Evolutionary conservation across 2,113 vertebrate genomes (phyloP).

Genomic region (Mesocricetus auratus): DNA sequence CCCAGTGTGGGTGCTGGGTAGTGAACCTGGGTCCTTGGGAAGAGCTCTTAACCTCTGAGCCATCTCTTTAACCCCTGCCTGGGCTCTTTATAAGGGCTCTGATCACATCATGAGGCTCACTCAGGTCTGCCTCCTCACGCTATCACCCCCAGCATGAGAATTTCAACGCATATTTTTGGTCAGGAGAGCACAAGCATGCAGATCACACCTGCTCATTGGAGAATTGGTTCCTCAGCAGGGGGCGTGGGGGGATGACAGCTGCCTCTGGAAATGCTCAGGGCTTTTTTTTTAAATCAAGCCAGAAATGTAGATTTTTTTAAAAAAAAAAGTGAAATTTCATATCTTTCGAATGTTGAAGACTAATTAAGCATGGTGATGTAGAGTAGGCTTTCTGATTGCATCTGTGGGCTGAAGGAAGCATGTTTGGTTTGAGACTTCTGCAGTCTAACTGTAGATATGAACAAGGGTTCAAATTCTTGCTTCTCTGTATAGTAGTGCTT

Average conservation of each 20-base stretch:
- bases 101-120: background rate
- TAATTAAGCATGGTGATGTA: background rate
- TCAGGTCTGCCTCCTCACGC: background rate
- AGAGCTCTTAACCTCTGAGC: background rate
- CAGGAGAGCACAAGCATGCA: background rate
- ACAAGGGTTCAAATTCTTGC: background rate
- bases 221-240: too few species aligned
- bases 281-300: background rate
- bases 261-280: background rate
- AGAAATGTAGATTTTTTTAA: background rate
- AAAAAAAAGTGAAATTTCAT: background rate
- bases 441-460: background rate
- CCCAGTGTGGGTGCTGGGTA: background rate
- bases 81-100: background rate
- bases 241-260: too few species aligned
- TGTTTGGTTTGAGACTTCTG: background rate
- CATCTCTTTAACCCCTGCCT: background rate
- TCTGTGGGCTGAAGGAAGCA: background rate
- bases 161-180: background rate
- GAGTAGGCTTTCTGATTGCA: background rate
- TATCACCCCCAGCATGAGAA: background rate
- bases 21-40: background rate
- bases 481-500: background rate
- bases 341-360: conserved; percentile 18
- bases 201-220: background rate